phyloP scores from a whole-genome alignment of 2,888 invertebrate species.

The Ariolimax columbianus region DNA sequence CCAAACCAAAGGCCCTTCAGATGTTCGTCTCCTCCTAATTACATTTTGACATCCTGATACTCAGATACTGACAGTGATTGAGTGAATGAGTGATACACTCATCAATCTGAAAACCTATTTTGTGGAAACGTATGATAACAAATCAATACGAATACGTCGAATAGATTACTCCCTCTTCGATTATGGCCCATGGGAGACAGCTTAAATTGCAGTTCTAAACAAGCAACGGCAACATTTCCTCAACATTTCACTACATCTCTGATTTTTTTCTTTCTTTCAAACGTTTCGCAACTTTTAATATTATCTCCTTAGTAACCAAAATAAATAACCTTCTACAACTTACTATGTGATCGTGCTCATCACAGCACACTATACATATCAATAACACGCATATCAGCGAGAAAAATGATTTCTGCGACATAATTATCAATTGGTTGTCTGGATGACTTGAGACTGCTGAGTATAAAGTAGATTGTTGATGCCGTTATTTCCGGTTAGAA shows the following conservation, averaged over 20 bases:
- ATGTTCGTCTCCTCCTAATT: too few species aligned
- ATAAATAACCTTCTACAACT: constrained; percentile 78
- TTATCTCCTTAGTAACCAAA: constrained; percentile 49
- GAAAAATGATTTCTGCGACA: constrained; percentile 46
- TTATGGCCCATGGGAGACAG: too few species aligned
- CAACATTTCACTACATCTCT: background rate
- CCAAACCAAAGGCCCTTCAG: too few species aligned
- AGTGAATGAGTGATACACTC: too few species aligned
- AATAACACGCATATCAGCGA: constrained; percentile 54
- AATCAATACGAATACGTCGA: too few species aligned
- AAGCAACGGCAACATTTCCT: background rate
- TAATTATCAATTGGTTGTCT: background rate
- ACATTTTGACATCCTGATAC: too few species aligned
- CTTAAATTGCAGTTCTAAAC: background rate
- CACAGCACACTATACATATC: constrained; percentile 78
- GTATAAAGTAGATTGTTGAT: constrained; percentile 39
- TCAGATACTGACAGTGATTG: too few species aligned
- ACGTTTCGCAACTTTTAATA: background rate
- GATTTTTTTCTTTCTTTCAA: background rate
- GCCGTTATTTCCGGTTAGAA: constrained; percentile 25
- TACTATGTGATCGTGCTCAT: constrained; percentile 89
- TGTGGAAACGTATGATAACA: too few species aligned
- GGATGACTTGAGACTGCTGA: constrained; percentile 17
- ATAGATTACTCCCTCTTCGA: too few species aligned
- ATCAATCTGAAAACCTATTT: too few species aligned